phyloP scores from a whole-genome alignment of 2,888 invertebrate genomes.

The Scaptomyza parva region DNA sequence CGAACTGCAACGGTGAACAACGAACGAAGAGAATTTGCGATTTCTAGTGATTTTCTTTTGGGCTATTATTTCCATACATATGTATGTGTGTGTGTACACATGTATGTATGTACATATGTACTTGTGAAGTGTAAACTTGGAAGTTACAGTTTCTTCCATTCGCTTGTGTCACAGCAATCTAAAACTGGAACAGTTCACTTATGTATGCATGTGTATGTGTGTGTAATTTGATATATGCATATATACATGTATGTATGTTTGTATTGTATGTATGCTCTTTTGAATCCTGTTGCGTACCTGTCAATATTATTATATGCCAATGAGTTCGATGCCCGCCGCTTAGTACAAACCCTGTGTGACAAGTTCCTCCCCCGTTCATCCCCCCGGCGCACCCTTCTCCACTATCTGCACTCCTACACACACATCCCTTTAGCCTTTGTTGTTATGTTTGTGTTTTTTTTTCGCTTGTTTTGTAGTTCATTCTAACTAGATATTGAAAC shows the following conservation, averaged over 20 bases:
- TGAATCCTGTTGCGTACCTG: constrained; percentile 3
- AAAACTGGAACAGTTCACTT: constrained; percentile 1
- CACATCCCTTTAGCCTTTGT: constrained; percentile 1
- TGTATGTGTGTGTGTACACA: not conserved
- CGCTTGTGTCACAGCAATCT: not conserved
- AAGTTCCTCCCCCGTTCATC: not conserved
- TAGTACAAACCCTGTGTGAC: not conserved
- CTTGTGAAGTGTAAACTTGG: not conserved
- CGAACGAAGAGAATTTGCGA: not conserved
- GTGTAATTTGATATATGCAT: not conserved
- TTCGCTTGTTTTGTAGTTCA: constrained; percentile 22
- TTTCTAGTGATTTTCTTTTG: not conserved
- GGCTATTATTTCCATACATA: too few species aligned
- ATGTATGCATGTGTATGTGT: not conserved
- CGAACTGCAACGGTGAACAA: not conserved
- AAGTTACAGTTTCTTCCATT: too few species aligned
- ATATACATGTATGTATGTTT: not conserved
- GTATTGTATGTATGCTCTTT: not conserved
- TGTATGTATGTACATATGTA: not conserved
- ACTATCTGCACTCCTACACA: not conserved
- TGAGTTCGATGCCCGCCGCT: constrained; percentile 5
- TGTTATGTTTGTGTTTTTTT: constrained; percentile 12
- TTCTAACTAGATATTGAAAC: constrained; percentile 62
- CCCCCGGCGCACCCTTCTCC: not conserved
- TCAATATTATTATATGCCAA: not conserved